Percentiles rank a stretch among this genome's conserved stretches.
phyloP scores from a whole-genome alignment of 1,140 invertebrate species.

The Sweltsa coloradensis region DNA sequence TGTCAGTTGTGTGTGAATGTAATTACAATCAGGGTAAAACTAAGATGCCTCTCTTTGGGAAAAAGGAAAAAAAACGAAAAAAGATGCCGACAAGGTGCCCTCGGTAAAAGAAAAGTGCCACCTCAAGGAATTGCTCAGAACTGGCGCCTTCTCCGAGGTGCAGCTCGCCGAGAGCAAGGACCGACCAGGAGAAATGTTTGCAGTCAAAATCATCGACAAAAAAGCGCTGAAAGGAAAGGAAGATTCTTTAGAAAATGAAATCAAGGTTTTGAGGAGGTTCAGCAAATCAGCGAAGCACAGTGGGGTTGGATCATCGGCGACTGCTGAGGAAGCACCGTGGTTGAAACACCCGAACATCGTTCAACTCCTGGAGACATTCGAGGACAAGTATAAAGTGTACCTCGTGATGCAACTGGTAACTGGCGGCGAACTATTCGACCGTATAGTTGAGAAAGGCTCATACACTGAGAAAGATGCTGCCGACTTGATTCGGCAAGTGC shows the following conservation, averaged over 20 bases:
- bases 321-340: slow-evolving; percentile 11
- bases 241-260: slow-evolving; percentile 98
- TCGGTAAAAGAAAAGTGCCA: no score
- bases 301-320: slow-evolving; percentile 3
- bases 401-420: slow-evolving; percentile 99
- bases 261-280: slow-evolving; percentile 82
- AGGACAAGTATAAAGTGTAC: slow-evolving; percentile 96
- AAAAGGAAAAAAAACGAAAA: no score
- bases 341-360: slow-evolving; percentile 98
- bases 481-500: slow-evolving; percentile 85
- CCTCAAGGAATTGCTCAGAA: no score
- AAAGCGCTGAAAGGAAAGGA: slow-evolving; percentile 98
- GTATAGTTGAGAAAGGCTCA: slow-evolving; percentile 99
- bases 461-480: slow-evolving; percentile 99
- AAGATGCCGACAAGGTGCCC: no score
- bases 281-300: slow-evolving; percentile 10
- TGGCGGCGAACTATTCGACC: slow-evolving; percentile 95
- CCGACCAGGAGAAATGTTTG: slow-evolving; percentile 77
- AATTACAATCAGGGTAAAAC: no score
- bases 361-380: slow-evolving; percentile 93
- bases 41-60: no score
- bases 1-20: no score
- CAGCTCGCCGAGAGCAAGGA: slow-evolving; percentile 91
- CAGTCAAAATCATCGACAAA: slow-evolving; percentile 99
- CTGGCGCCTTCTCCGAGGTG: slow-evolving; percentile 97